Base-by-base conservation (phyloP, 1,140 invertebrate genomes). In the Camponotus floridanus region DNA sequence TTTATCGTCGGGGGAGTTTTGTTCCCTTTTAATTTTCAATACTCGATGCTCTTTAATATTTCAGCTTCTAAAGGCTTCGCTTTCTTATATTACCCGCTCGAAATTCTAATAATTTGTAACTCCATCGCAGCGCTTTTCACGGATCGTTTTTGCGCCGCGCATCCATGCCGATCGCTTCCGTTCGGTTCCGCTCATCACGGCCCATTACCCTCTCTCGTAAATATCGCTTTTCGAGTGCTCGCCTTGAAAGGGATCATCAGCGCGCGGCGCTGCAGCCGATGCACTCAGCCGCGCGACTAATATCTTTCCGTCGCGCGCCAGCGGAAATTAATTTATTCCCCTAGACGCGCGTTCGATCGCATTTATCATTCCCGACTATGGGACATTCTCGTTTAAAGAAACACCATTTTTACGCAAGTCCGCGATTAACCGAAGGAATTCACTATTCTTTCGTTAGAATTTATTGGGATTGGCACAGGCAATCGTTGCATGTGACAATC, bases 131-230 rank as follows among this genome's bases (percentile, higher is more conserved):
- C 26, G 36, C 18, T 62, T 83, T 61, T 86, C 68, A 18, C 48
- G 57, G 70, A 86, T 85, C 68, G 65, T 51, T 87, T 64, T 76
- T 78, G 62, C 18, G 45, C 13, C 48, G 65, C 79, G 84, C 48
- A 70, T 64, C 21, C 48, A 42, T 13, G n/a, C 78, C 86, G 70
- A 91, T 89, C 21, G 71, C 86, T 45, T 64, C 81, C 76, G 86
- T 62, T 51, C 76, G 90, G 26, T 83, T 76, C 18, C 83, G 65
- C 67, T 91, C 91, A 92, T 92, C 86, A 90, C 91, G 57, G 91
- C 31, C 91, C 91, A 92, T 87, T 91, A 91, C 67, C 86, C 91
- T 26, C 64, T 65, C 68, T 80, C 89, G 84, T 86, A 91, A 86
- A 92, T 87, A 81, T 89, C 89, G 45, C 62, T 79, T 65, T 71